A percentile compares a stretch with the other conserved stretches of the same genome.
Conservation (phyloP, 2,797 vertebrate species). For the Thamnophis elegans region DNA sequence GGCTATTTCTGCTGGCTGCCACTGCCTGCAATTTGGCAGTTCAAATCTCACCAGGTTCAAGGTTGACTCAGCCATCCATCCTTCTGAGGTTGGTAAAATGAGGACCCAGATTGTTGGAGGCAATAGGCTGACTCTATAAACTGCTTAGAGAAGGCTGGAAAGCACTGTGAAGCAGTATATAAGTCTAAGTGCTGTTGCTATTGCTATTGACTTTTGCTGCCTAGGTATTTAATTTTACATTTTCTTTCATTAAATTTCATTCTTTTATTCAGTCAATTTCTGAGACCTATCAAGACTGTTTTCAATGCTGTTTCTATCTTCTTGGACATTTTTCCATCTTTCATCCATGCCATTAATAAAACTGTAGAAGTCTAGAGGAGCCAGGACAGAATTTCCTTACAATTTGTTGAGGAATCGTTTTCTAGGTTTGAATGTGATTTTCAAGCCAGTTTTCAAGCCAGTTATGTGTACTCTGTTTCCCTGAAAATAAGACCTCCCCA, state of each 20-base stretch:
- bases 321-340: background rate
- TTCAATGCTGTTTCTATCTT: background rate
- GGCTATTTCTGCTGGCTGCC: too few species aligned
- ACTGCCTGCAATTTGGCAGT: too few species aligned
- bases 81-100: too few species aligned
- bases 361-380: background rate
- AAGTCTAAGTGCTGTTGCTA: too few species aligned
- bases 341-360: background rate
- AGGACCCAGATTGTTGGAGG: too few species aligned
- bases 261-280: background rate
- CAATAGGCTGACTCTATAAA: too few species aligned
- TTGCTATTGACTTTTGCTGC: background rate
- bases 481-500: too few species aligned
- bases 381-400: background rate
- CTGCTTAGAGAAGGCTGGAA: too few species aligned
- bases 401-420: background rate
- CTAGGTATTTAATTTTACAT: background rate
- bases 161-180: too few species aligned
- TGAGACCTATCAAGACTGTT: background rate
- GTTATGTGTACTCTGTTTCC: background rate
- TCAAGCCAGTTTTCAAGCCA: background rate
- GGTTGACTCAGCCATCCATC: too few species aligned
- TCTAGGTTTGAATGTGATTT: background rate
- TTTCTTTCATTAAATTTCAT: background rate
- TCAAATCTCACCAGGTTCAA: too few species aligned